phyloP scores from a whole-genome alignment of 2,888 invertebrate genomes.

The Girardia tigrina region DNA sequence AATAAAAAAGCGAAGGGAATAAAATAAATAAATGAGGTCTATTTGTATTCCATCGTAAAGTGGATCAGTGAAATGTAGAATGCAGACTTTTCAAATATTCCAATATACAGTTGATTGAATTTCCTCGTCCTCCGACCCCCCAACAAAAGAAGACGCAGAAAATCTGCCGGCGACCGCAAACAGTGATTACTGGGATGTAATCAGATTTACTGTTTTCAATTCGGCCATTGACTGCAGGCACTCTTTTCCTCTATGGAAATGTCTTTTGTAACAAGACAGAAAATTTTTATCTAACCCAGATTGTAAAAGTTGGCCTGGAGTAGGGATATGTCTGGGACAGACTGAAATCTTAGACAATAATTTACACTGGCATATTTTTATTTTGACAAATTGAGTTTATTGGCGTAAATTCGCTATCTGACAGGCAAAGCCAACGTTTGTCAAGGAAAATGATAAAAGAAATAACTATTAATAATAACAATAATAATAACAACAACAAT shows the following conservation, averaged over 20 bases:
- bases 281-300: neutral
- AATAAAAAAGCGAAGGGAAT: too few species aligned
- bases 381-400: neutral
- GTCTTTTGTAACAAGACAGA: conserved; percentile 17
- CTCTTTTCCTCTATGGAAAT: neutral
- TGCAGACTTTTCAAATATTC: conserved; percentile 2
- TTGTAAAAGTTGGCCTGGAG: neutral
- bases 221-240: conserved; percentile 8
- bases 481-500: too few species aligned
- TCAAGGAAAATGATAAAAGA: too few species aligned
- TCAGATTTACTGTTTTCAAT: conserved; percentile 23
- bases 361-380: neutral
- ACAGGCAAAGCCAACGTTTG: too few species aligned
- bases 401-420: neutral
- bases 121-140: neutral
- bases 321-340: neutral
- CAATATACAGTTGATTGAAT: neutral
- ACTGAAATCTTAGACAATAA: neutral
- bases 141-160: neutral
- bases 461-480: too few species aligned
- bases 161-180: neutral
- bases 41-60: too few species aligned
- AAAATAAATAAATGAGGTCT: too few species aligned
- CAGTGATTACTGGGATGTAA: neutral
- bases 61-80: too few species aligned